Evolutionary conservation across 2,113 vertebrate species (phyloP), one percentile per base, ranked within the genome.

Genomic region (Eubucco bourcierii): DNA sequence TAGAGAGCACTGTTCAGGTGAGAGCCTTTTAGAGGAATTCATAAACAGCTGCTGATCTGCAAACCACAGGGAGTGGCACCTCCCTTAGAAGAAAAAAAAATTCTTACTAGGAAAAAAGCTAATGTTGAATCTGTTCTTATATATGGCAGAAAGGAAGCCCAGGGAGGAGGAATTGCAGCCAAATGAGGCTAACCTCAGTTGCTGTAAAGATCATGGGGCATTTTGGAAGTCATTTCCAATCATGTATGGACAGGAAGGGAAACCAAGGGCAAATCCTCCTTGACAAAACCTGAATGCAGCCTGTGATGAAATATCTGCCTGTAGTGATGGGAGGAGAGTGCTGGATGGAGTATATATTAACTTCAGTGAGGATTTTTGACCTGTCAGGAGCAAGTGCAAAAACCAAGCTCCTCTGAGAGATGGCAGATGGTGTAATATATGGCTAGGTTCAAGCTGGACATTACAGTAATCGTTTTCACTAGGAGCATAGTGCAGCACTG

Each of bases 221-320:
- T 81, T 31, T 64, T 77, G 56, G 60, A 88, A 74, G 77, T 79
- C 0, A 70, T 65, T 91, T 87, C 60, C 24, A 59, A 3, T 79
- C 50, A 27, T 1, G 1, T 50, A 34, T 15, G 39, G 29, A 74
- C 0, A 0, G 34, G 80, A 90, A 77, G 8, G 50, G 46, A 87
- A 87, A 81, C 12, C 19, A 53, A 78, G n/a, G 20, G 6, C 46
- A 76, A 82, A 75, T 44, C 79, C 64, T 86, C 31, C 31, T 46
- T 64, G 46, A 78, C 27, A 80, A 66, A 64, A 80, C 31, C 12
- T 71, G n/a, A 27, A 41, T 67, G 83, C 37, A 64, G 46, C 21
- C 34, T 61, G 31, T 70, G 66, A 56, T 37, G 61, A 91, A 87
- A 73, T 58, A 18, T 19, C 37, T 66, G 27, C 39, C 27, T 46